phyloP scores from a whole-genome alignment of 2,888 invertebrate species.

The Eucriotettix oculatus region DNA sequence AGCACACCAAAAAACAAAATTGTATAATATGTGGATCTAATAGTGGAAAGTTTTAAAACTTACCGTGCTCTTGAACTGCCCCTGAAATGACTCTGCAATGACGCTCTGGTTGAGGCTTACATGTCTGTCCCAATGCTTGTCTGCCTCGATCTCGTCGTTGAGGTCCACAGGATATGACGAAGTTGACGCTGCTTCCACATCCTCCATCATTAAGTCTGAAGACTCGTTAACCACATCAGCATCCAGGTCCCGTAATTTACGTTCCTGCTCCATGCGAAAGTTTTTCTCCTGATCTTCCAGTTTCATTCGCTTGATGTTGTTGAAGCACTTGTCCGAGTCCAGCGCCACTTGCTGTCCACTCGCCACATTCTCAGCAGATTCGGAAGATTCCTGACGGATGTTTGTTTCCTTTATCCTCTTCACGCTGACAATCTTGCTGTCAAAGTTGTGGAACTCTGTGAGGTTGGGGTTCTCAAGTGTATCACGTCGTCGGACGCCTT shows the following conservation, averaged over 20 bases:
- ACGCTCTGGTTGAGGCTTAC: conserved; percentile 36
- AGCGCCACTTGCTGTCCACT: neutral
- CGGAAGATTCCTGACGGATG: conserved; percentile 14
- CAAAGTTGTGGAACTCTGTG: conserved; percentile 28
- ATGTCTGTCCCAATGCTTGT: conserved; percentile 38
- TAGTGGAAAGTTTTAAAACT: conserved; percentile 15
- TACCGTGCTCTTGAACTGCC: conserved; percentile 46
- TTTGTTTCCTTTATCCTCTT: conserved; percentile 34
- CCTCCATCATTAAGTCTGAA: neutral
- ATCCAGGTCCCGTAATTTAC: conserved; percentile 13
- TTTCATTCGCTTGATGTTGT: conserved; percentile 26
- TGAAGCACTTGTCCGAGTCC: conserved; percentile 9
- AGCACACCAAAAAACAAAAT: neutral
- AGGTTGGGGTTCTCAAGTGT: conserved; percentile 27
- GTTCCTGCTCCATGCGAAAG: conserved; percentile 17
- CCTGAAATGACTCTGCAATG: conserved; percentile 43
- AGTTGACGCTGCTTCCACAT: neutral
- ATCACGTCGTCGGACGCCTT: conserved; percentile 23
- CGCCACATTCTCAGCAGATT: neutral
- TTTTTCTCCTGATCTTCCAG: conserved; percentile 26
- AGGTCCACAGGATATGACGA: conserved; percentile 1
- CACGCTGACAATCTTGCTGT: conserved; percentile 25
- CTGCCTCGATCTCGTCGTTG: conserved; percentile 26
- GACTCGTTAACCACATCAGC: conserved; percentile 13
- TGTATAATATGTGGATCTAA: neutral